Conservation (phyloP, 64 coral and sea anemone genomes). For the Astreopora myriophthalma region DNA sequence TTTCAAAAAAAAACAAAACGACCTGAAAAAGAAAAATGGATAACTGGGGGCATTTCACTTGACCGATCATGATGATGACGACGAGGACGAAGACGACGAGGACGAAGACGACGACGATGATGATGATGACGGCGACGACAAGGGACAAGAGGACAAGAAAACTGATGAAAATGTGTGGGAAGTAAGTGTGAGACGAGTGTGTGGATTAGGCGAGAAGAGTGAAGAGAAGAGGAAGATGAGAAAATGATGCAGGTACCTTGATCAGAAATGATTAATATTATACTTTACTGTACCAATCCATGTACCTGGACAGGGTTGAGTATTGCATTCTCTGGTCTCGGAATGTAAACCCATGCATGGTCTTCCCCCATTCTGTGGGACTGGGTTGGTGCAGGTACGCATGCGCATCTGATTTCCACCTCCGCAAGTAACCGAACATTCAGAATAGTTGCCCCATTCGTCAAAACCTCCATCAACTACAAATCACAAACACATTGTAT, state of each 20-base stretch:
- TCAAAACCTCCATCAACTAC: slow-evolving; percentile 86
- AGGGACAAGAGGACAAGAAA: no score
- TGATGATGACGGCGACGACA: no score
- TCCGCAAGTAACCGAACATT: slow-evolving; percentile 73
- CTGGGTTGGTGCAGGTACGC: slow-evolving; percentile 81
- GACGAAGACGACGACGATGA: no score
- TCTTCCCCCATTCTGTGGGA: slow-evolving; percentile 75
- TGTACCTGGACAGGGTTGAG: slow-evolving; percentile 85
- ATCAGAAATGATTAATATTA: no score
- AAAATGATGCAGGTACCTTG: no score
- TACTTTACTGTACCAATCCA: no score
- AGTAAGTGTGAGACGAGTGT: no score
- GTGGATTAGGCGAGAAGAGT: no score
- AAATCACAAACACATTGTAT: background rate
- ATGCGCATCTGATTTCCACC: slow-evolving; percentile 70
- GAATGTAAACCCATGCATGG: slow-evolving; percentile 58
- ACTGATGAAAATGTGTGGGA: no score
- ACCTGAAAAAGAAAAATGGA: background rate
- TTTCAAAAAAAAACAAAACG: background rate
- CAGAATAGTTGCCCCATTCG: slow-evolving; percentile 88
- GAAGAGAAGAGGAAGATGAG: no score
- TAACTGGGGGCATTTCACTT: background rate
- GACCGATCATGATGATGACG: no score
- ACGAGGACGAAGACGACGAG: no score
- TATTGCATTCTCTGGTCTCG: slow-evolving; percentile 80